Conservation (phyloP, 2,888 invertebrate species). For the Osedax fenrisi region DNA sequence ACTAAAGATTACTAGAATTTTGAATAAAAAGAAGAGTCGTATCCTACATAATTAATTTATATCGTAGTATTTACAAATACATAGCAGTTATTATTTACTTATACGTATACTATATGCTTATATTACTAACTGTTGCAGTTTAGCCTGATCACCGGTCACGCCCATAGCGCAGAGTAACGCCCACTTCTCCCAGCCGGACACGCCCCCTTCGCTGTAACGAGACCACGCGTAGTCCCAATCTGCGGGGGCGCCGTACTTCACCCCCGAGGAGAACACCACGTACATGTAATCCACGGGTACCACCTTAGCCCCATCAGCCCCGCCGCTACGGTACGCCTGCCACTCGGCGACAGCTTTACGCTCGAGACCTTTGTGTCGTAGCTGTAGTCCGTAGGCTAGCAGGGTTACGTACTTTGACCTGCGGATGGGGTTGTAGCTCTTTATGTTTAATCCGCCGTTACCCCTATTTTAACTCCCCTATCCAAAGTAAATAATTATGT, state of each 20-base stretch:
- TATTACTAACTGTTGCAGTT: conserved; percentile 42
- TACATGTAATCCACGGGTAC: conserved; percentile 63
- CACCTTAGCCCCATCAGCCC: conserved; percentile 53
- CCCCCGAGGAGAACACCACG: conserved; percentile 58
- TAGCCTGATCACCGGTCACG: conserved; percentile 41
- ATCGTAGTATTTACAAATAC: no score
- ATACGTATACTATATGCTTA: neutral
- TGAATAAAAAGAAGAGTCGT: no score
- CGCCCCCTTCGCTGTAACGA: conserved; percentile 39
- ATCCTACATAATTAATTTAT: no score
- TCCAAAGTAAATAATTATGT: no score
- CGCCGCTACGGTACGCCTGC: conserved; percentile 63
- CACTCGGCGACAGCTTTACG: conserved; percentile 62
- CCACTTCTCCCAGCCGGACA: conserved; percentile 45
- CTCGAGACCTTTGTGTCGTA: no score
- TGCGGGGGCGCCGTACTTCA: conserved; percentile 43
- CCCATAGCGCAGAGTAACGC: conserved; percentile 43
- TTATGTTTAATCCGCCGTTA: no score
- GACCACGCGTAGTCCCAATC: conserved; percentile 48
- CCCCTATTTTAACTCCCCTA: no score
- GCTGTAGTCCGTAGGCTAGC: no score
- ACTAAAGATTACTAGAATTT: no score
- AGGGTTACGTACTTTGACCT: neutral
- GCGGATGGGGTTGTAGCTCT: neutral
- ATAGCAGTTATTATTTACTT: no score